phyloP scores from a whole-genome alignment of 2,113 vertebrate genomes.

The Scalopus aquaticus region DNA sequence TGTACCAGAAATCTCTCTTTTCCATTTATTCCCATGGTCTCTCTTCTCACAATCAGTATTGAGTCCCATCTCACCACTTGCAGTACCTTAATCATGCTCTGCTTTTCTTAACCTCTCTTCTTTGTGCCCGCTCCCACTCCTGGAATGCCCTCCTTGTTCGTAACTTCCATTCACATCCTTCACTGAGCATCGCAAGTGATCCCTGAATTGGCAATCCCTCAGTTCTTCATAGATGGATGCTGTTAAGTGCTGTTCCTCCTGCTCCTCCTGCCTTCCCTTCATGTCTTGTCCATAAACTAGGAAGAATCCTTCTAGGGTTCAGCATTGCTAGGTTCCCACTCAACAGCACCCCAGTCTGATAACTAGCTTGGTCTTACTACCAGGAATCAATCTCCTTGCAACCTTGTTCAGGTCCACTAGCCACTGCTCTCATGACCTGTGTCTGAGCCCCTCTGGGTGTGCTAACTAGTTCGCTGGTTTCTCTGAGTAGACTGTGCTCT shows the following conservation, averaged over 20 bases:
- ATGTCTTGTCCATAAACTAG: not conserved
- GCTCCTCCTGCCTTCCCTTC: not conserved
- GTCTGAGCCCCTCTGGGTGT: not conserved
- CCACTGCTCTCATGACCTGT: not conserved
- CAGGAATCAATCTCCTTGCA: not conserved
- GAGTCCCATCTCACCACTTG: not conserved
- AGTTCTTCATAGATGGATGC: not conserved
- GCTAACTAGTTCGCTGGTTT: not conserved
- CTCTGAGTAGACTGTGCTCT: not conserved
- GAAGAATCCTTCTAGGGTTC: not conserved
- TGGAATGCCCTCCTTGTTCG: not conserved
- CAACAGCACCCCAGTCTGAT: not conserved
- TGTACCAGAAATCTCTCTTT: not conserved
- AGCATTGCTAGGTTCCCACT: not conserved
- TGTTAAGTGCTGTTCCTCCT: not conserved
- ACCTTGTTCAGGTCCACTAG: not conserved
- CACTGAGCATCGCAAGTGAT: not conserved
- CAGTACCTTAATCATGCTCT: not conserved
- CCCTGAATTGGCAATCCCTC: not conserved
- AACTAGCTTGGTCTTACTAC: not conserved
- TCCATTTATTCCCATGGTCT: not conserved
- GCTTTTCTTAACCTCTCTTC: not conserved
- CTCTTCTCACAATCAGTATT: not conserved
- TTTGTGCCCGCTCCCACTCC: not conserved
- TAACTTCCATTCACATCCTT: not conserved